These are phyloP conservation scores for Tetramorium alpestre DNA, from an alignment of 1,140 invertebrate genomes.

Conservation along the genomic window DNA sequence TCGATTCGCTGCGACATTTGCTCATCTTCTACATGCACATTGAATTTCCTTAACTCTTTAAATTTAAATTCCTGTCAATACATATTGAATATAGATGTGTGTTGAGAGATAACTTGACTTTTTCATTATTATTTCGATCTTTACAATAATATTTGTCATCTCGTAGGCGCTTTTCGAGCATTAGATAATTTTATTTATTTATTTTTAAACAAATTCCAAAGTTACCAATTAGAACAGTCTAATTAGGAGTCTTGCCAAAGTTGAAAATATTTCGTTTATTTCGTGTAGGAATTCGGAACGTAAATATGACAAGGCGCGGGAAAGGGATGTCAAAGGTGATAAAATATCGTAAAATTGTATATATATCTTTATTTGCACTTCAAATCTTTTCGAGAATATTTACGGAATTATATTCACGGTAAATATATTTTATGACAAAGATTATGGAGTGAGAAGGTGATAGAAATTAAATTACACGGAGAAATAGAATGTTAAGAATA, in stretches of 20 bases:
- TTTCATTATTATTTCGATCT: not conserved
- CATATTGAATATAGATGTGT: not conserved
- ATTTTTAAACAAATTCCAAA: not conserved
- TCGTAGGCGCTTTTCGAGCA: not conserved
- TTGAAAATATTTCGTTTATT: not conserved
- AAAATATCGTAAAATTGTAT: not conserved
- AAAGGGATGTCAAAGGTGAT: not conserved
- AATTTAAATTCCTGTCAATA: not conserved
- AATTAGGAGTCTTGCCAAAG: not conserved
- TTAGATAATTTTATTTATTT: constrained; percentile 6
- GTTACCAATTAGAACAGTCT: not conserved
- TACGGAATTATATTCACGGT: not conserved
- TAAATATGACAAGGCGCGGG: not conserved
- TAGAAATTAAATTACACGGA: not conserved
- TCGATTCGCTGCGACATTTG: not conserved
- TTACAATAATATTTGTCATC: not conserved
- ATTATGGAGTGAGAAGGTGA: not conserved
- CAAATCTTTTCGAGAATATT: not conserved
- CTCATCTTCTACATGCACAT: not conserved
- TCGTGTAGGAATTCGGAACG: not conserved
- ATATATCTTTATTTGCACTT: not conserved
- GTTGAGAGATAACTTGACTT: not conserved
- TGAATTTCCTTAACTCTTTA: not conserved
- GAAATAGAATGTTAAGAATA: constrained; percentile 19
- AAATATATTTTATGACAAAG: not conserved